Evolutionary conservation across 2,113 vertebrate species (phyloP).

Genomic region (Pandion haliaetus): DNA sequence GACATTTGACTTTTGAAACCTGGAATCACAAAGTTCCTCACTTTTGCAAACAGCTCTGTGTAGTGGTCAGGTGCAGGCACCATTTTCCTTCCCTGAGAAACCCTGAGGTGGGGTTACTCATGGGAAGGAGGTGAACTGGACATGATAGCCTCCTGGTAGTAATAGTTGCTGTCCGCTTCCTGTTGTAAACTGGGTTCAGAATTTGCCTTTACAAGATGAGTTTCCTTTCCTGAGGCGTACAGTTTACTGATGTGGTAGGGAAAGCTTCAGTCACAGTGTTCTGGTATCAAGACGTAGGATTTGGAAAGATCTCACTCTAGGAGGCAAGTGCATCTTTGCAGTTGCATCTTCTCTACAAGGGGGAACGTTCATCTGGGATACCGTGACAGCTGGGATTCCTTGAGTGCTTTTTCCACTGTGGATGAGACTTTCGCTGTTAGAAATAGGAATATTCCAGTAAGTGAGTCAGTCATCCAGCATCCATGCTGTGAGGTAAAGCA

Average conservation of each 20-base stretch:
- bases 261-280: background rate
- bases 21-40: background rate
- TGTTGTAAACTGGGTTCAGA: background rate
- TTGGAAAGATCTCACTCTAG: background rate
- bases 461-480: slow-evolving; percentile 47
- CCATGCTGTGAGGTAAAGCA: slow-evolving; percentile 23
- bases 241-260: background rate
- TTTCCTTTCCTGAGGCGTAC: background rate
- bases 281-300: background rate
- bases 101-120: background rate
- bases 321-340: background rate
- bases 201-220: background rate
- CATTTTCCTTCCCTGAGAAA: background rate
- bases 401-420: slow-evolving; percentile 19
- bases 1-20: background rate
- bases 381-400: slow-evolving; percentile 1
- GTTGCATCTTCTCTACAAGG: background rate
- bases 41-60: background rate
- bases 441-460: slow-evolving; percentile 13
- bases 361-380: background rate
- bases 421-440: background rate
- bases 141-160: background rate
- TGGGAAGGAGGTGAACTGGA: background rate
- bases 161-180: background rate
- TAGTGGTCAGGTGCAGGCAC: background rate